Evolutionary conservation across 2,113 vertebrate genomes (phyloP).

Genomic region (western clawed frog (Xenopus tropicalis)): DNA sequence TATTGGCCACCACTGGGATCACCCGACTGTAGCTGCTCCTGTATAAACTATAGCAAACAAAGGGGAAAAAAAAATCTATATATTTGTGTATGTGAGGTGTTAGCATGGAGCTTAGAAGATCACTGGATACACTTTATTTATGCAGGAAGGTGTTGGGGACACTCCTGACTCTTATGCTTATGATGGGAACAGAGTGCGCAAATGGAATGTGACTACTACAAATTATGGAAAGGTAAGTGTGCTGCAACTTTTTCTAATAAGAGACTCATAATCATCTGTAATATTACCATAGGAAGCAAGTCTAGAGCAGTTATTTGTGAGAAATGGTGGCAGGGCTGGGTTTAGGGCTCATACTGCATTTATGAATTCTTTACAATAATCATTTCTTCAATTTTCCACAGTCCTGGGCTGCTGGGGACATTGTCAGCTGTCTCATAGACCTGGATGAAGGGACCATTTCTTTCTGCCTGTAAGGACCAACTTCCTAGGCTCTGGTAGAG

Average conservation of each 20-base stretch:
- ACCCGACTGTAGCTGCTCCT: no score
- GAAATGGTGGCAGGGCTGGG: background rate
- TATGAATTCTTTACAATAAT: no score
- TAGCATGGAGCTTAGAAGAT: no score
- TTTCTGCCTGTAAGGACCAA: constrained; percentile 85
- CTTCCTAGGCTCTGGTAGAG: background rate
- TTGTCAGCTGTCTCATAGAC: constrained; percentile 95
- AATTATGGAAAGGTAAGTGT: constrained; percentile 92
- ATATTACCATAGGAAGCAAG: background rate
- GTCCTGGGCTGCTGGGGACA: constrained; percentile 97
- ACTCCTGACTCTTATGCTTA: constrained; percentile 94
- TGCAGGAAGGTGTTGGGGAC: constrained; percentile 92
- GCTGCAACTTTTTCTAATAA: no score
- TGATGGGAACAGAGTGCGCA: constrained; percentile 92
- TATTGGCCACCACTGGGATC: no score
- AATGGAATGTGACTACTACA: constrained; percentile 96
- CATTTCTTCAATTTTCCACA: constrained; percentile 51
- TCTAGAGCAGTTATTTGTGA: background rate
- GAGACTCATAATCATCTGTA: no score
- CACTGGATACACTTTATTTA: background rate
- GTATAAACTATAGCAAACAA: no score
- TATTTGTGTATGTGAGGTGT: no score
- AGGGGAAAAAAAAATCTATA: no score
- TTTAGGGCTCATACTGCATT: background rate
- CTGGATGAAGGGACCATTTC: constrained; percentile 89